Evolutionary conservation across 1,140 invertebrate species (phyloP).

Genomic region (Steinernema feltiae): DNA sequence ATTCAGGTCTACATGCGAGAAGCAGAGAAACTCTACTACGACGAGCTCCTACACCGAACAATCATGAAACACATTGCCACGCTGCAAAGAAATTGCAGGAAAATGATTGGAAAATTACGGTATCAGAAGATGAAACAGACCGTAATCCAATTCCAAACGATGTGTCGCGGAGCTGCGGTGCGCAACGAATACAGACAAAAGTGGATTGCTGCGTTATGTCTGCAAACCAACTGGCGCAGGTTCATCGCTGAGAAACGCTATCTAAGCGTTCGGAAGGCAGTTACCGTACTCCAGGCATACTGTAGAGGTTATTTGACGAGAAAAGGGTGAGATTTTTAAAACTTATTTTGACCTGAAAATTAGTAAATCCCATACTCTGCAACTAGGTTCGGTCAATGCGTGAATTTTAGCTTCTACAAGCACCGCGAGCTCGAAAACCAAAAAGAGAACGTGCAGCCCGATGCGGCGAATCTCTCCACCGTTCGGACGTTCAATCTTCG

Average conservation of each 20-base stretch:
- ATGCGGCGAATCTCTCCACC: constrained; percentile 18
- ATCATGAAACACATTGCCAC: constrained; percentile 84
- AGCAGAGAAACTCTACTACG: constrained; percentile 84
- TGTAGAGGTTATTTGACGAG: constrained; percentile 45
- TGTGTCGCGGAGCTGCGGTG: constrained; percentile 60
- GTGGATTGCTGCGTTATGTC: constrained; percentile 67
- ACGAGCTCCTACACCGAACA: constrained; percentile 81
- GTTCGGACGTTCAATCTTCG: constrained; percentile 40
- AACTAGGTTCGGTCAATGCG: too few species aligned
- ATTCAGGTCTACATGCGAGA: constrained; percentile 82
- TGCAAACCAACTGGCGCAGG: constrained; percentile 72
- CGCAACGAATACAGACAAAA: constrained; percentile 55
- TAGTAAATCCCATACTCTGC: too few species aligned
- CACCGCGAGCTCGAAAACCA: constrained; percentile 1
- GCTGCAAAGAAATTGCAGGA: constrained; percentile 84
- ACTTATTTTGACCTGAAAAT: too few species aligned
- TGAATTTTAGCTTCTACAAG: too few species aligned
- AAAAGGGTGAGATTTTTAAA: constrained; percentile 19
- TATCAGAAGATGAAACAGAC: constrained; percentile 72
- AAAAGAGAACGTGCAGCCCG: constrained; percentile 26
- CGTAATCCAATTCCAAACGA: constrained; percentile 72
- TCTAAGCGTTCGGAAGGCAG: constrained; percentile 64
- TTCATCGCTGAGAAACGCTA: constrained; percentile 68
- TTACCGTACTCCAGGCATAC: constrained; percentile 68
- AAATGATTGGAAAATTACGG: constrained; percentile 70